phyloP scores from a whole-genome alignment of 2,797 vertebrate species.

The Sus cebifrons region DNA sequence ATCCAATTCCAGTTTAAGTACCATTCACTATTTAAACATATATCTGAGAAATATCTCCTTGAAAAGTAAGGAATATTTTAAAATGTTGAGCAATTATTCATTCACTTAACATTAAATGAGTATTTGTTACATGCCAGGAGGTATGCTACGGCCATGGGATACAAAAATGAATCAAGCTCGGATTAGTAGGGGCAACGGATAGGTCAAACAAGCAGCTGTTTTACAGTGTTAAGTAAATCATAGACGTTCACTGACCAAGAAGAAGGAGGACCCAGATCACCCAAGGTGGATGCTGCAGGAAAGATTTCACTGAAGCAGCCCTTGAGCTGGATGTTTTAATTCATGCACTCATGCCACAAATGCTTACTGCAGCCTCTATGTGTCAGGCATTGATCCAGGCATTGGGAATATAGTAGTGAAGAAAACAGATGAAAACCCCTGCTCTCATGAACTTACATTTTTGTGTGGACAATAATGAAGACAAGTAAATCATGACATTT shows the following conservation, averaged over 20 bases:
- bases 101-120: slow-evolving; percentile 39
- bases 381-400: background rate
- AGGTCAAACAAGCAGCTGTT: background rate
- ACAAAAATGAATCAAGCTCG: slow-evolving; percentile 48
- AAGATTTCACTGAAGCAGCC: background rate
- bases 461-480: background rate
- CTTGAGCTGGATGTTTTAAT: slow-evolving; percentile 17
- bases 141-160: background rate
- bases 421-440: slow-evolving; percentile 52
- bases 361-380: background rate
- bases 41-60: slow-evolving; percentile 47
- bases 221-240: background rate
- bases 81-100: slow-evolving; percentile 64
- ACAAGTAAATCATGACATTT: slow-evolving; percentile 32
- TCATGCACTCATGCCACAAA: background rate
- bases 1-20: slow-evolving; percentile 61
- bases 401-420: background rate
- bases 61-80: slow-evolving; percentile 46
- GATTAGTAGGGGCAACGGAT: background rate
- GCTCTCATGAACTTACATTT: slow-evolving; percentile 16
- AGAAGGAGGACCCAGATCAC: background rate
- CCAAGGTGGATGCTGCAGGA: background rate
- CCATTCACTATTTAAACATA: slow-evolving; percentile 48
- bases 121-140: slow-evolving; percentile 11
- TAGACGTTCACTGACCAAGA: background rate